Percentiles rank a stretch among this genome's conserved stretches.
These are phyloP conservation scores for Beris chalybata DNA, from an alignment of 2,888 invertebrate species.

Conservation along the genomic window DNA sequence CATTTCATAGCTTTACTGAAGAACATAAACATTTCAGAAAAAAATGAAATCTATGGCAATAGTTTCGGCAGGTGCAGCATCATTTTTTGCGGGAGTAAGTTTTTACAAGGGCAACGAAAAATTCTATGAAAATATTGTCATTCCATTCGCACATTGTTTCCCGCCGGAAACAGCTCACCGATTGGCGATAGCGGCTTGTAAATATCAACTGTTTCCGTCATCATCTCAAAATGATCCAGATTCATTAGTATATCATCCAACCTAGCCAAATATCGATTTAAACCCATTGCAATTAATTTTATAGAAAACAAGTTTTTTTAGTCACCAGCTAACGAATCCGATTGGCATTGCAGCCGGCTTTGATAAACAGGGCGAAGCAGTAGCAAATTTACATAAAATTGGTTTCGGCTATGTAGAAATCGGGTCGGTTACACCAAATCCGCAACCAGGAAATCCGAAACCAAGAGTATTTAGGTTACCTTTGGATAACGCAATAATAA, in stretches of 20 bases:
- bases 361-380: slow-evolving; percentile 95
- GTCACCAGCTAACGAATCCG: slow-evolving; percentile 78
- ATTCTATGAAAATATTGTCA: slow-evolving; percentile 72
- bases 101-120: slow-evolving; percentile 75
- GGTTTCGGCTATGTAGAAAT: slow-evolving; percentile 97
- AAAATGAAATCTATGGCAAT: slow-evolving; percentile 70
- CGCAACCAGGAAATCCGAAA: slow-evolving; percentile 90
- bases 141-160: slow-evolving; percentile 67
- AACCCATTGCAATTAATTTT: slow-evolving; percentile 4
- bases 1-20: no score
- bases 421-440: slow-evolving; percentile 91
- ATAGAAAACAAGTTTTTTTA: slow-evolving; percentile 72
- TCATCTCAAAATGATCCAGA: slow-evolving; percentile 64
- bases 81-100: slow-evolving; percentile 68
- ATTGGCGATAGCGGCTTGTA: slow-evolving; percentile 73
- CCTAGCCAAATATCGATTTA: background rate
- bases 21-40: slow-evolving; percentile 44
- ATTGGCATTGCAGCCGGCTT: slow-evolving; percentile 98
- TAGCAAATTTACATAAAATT: slow-evolving; percentile 75
- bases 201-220: slow-evolving; percentile 72
- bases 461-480: slow-evolving; percentile 88
- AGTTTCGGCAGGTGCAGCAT: slow-evolving; percentile 66
- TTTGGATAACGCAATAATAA: slow-evolving; percentile 87
- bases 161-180: slow-evolving; percentile 85
- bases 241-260: slow-evolving; percentile 61